These are phyloP conservation scores for Lucifuga dentata DNA, from an alignment of 2,113 vertebrate genomes.

Conservation along the genomic window DNA sequence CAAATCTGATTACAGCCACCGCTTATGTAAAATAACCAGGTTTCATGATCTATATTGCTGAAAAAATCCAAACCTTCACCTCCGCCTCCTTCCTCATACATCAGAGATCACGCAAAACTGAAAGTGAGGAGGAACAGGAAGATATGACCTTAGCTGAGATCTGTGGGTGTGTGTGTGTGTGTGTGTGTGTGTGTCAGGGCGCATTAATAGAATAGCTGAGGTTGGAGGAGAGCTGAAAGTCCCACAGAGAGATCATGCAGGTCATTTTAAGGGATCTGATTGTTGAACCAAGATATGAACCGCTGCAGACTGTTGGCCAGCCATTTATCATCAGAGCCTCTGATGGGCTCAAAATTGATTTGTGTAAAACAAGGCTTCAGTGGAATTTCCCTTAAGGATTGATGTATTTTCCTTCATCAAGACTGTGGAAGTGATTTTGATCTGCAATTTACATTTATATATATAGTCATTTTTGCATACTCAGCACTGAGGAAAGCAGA, in stretches of 20 bases:
- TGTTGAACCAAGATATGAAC: neutral
- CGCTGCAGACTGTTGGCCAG: neutral
- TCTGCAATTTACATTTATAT: no score
- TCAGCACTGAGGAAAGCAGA: no score
- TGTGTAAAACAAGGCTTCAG: neutral
- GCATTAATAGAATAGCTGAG: constrained; percentile 22
- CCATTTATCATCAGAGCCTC: neutral
- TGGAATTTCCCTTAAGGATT: neutral
- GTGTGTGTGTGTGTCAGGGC: neutral
- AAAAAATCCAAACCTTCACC: neutral
- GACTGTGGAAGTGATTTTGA: no score
- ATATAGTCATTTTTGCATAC: no score
- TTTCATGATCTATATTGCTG: neutral
- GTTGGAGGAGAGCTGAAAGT: constrained; percentile 38
- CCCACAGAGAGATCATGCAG: constrained; percentile 33
- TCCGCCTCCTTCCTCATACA: neutral
- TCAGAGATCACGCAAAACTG: neutral
- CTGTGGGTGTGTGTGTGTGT: neutral
- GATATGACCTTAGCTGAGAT: constrained; percentile 56
- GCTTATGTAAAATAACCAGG: no score
- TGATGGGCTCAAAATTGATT: no score
- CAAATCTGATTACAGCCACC: no score
- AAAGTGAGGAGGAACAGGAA: constrained; percentile 9
- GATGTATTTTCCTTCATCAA: no score
- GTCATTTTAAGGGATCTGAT: constrained; percentile 32